Evolutionary conservation across 2,888 invertebrate species (phyloP).

Genomic region (Oconnorella tubifera): DNA sequence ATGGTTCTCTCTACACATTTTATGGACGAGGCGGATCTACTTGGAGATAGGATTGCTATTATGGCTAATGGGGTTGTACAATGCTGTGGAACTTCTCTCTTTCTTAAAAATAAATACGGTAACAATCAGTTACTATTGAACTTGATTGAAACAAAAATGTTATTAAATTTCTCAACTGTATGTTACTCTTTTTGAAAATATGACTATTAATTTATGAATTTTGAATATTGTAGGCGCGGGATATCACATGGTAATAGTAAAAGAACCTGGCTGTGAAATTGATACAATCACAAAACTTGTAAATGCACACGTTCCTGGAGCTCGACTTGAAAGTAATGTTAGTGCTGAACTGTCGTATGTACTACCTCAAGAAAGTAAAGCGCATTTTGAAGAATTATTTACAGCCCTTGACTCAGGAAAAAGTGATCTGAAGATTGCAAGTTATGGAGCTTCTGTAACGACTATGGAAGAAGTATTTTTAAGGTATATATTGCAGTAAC

Average conservation of each 20-base stretch:
- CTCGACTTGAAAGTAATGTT: constrained; percentile 60
- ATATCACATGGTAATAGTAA: constrained; percentile 71
- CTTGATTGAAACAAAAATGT: no score
- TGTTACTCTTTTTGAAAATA: no score
- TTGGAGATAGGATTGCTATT: constrained; percentile 82
- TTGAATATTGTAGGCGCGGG: constrained; percentile 65
- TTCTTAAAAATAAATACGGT: constrained; percentile 76
- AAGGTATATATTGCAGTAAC: constrained; percentile 45
- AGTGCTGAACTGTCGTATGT: constrained; percentile 49
- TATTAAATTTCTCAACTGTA: neutral
- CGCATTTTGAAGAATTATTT: constrained; percentile 44
- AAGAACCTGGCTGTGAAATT: constrained; percentile 59
- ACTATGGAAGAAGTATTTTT: constrained; percentile 78
- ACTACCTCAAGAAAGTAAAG: constrained; percentile 45
- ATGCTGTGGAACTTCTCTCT: constrained; percentile 72
- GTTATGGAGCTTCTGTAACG: constrained; percentile 79
- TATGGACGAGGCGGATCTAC: constrained; percentile 84
- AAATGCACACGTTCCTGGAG: constrained; percentile 65
- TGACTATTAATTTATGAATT: no score
- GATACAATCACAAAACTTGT: constrained; percentile 63
- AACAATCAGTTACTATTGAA: neutral
- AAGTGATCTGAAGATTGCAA: constrained; percentile 65
- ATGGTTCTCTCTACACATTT: constrained; percentile 73
- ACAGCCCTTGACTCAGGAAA: constrained; percentile 42
- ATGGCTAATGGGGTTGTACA: constrained; percentile 76